phyloP scores from a whole-genome alignment of 2,113 vertebrate genomes.

The Pygoscelis antarcticus region DNA sequence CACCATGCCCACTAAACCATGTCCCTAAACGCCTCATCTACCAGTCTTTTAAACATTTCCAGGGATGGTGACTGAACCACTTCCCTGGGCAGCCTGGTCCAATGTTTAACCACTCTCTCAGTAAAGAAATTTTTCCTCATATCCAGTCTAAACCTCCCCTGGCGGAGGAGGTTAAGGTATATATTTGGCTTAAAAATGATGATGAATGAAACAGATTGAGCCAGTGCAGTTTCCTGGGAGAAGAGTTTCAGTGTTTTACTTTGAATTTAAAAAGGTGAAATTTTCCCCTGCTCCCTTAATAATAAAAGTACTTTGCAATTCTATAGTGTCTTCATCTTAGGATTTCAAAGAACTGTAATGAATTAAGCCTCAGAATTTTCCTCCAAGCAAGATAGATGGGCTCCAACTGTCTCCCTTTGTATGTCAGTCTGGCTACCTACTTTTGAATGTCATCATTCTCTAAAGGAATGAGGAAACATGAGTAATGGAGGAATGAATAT shows the following conservation, averaged over 20 bases:
- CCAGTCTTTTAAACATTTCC: no score
- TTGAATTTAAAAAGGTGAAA: background rate
- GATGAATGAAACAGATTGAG: background rate
- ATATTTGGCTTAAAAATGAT: background rate
- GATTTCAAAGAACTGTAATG: slow-evolving; percentile 37
- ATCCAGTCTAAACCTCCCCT: no score
- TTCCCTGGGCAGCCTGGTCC: no score
- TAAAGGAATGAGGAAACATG: slow-evolving; percentile 1
- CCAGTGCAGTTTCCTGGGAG: background rate
- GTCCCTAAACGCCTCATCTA: no score
- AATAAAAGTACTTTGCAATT: slow-evolving; percentile 1
- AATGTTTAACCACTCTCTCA: no score
- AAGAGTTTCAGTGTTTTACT: background rate
- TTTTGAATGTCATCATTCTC: background rate
- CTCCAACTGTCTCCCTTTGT: slow-evolving; percentile 7
- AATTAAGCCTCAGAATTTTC: slow-evolving; percentile 12
- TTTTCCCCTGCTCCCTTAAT: background rate
- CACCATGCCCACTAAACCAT: no score
- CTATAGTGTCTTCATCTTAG: background rate
- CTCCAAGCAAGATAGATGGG: slow-evolving; percentile 6
- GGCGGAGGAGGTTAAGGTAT: background rate
- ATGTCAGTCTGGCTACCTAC: background rate
- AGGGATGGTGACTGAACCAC: no score
- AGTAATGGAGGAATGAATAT: slow-evolving; percentile 14
- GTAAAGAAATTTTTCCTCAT: no score